phyloP scores from a whole-genome alignment of 2,888 invertebrate species.

The Trachelus tabidus region DNA sequence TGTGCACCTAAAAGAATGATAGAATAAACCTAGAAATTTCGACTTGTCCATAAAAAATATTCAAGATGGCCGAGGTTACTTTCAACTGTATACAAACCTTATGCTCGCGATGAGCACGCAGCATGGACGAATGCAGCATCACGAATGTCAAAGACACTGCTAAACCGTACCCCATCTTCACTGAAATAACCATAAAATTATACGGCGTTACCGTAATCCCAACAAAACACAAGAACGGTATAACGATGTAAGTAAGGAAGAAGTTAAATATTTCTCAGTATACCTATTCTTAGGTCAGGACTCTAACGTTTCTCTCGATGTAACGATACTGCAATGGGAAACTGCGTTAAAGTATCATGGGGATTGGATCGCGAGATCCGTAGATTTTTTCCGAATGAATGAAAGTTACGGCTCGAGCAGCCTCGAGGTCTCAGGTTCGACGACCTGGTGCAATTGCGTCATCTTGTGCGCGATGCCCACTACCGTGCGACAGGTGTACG shows the following conservation, averaged over 20 bases:
- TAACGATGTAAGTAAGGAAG: neutral
- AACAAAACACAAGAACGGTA: neutral
- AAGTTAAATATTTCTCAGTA: neutral
- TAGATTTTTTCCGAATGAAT: slow-evolving; percentile 39
- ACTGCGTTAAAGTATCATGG: neutral
- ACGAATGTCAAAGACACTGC: slow-evolving; percentile 43
- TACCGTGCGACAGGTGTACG: neutral
- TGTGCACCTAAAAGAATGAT: slow-evolving; percentile 70
- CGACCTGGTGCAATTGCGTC: slow-evolving; percentile 50
- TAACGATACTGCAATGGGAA: neutral
- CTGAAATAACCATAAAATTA: slow-evolving; percentile 36
- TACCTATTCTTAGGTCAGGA: neutral
- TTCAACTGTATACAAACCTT: slow-evolving; percentile 43
- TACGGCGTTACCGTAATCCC: neutral
- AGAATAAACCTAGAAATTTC: neutral
- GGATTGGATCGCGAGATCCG: slow-evolving; percentile 1
- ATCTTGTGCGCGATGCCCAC: slow-evolving; percentile 17
- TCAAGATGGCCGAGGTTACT: neutral
- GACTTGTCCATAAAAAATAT: neutral
- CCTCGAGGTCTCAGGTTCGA: slow-evolving; percentile 45
- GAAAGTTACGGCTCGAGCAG: slow-evolving; percentile 36
- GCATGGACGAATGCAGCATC: slow-evolving; percentile 42
- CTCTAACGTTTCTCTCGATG: neutral
- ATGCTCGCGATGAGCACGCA: slow-evolving; percentile 61
- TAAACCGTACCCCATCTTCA: slow-evolving; percentile 51